Evolutionary conservation across 2,113 vertebrate species (phyloP), one percentile per base, ranked within the genome.

Genomic region (Oncorhynchus gorbuscha): DNA sequence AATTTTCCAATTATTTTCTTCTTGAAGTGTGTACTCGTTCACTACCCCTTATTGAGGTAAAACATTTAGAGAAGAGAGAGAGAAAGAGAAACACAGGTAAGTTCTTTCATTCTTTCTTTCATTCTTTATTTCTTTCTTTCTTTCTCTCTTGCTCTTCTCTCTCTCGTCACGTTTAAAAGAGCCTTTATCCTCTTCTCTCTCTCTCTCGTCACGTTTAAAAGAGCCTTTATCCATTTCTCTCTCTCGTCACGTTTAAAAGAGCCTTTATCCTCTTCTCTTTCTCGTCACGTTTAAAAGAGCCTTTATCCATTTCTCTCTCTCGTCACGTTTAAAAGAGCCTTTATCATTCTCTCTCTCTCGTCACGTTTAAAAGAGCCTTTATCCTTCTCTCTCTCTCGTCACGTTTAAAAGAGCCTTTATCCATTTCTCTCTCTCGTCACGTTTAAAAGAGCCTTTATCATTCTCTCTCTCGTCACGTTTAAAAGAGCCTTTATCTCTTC

Each of bases 161-260:
- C 35, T 39, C 35, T 39, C 2, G 7, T 39, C 35, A 39, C 0
- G 32, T 32, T 5, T 32, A 32, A 32, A 32, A 32, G 32, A 32
- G 32, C 4, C 32, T 39, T 39, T 39, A 87, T 93, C 87, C 72
- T 88, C 66, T 58, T 82, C 76, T 84, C 73, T 24, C 24, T 24
- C 24, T 39, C 35, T 39, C 35, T 39, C 35, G 1, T 39, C 35
- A 39, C 5, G 5, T 32, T 32, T 32, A 32, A 32, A 32, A 32
- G 32, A 32, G 32, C 1, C 5, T 39, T 32, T 32, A 32, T 32
- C 30, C 72, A 87, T 64, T 48, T 82, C 76, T 84, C 73, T 39
- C 35, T 39, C 35, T 39, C 7, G 1, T 8, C 35, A 8, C 4
- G 30, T 32, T 32, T 32, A 32, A 32, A 32, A 32, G 30, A 32